These are phyloP conservation scores for Smutsia temminckii DNA, from an alignment of 2,797 vertebrate genomes.

Conservation along the genomic window DNA sequence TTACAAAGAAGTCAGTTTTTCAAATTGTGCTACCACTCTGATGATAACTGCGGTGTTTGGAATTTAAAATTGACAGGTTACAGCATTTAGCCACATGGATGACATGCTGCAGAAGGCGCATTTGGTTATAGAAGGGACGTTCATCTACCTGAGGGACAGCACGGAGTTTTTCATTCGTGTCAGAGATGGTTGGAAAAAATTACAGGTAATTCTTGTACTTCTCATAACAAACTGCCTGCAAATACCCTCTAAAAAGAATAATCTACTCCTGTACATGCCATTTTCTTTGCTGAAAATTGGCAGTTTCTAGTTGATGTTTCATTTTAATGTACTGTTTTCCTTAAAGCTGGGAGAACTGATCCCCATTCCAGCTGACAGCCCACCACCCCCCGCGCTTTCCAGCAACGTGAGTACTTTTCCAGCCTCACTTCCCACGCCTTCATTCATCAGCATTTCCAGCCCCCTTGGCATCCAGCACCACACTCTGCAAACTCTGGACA, in stretches of 20 bases:
- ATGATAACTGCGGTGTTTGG: not conserved
- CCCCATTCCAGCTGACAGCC: constrained; percentile 86
- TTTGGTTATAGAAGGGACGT: constrained; percentile 89
- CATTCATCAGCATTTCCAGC: not conserved
- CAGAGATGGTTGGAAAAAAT: constrained; percentile 93
- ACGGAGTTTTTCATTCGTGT: constrained; percentile 93
- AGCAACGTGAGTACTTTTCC: constrained; percentile 84
- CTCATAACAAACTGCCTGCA: not conserved
- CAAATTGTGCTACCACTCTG: not conserved
- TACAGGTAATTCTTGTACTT: constrained; percentile 88
- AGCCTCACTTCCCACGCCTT: not conserved
- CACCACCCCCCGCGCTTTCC: constrained; percentile 87
- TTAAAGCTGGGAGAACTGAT: constrained; percentile 93
- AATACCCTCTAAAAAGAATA: not conserved
- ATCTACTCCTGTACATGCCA: not conserved
- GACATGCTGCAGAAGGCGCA: constrained; percentile 90
- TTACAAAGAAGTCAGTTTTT: not conserved
- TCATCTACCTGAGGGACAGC: constrained; percentile 89
- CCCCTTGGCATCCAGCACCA: not conserved
- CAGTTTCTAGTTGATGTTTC: not conserved
- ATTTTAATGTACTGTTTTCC: constrained; percentile 53
- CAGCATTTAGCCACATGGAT: constrained; percentile 86
- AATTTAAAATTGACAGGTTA: constrained; percentile 84
- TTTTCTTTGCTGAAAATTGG: not conserved
- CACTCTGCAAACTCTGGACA: not conserved